Conservation (phyloP, 2,113 vertebrate genomes). For the Triplophysa dalaica region DNA sequence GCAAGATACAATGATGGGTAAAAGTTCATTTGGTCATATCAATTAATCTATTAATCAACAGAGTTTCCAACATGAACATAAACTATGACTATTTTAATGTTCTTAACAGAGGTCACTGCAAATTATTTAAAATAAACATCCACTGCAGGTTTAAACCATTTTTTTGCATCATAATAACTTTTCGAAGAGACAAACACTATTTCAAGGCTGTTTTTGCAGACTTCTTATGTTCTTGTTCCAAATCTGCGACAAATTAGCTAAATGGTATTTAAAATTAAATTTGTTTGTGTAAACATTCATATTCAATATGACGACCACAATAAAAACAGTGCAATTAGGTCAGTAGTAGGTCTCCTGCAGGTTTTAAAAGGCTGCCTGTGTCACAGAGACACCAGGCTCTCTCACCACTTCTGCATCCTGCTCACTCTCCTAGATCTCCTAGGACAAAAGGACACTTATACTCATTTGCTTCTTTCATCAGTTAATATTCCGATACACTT, state of each 20-base stretch:
- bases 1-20: background rate
- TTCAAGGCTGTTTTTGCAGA: background rate
- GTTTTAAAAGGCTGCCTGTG: background rate
- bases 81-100: background rate
- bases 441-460: too few relatives aligned
- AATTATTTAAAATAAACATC: slow-evolving; percentile 27
- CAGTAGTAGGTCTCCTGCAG: background rate
- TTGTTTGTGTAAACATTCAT: background rate
- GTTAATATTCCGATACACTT: too few relatives aligned
- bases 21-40: slow-evolving; percentile 19
- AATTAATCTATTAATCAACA: slow-evolving; percentile 25
- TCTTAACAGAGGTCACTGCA: slow-evolving; percentile 9
- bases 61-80: slow-evolving; percentile 42
- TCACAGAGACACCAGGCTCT: background rate
- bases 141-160: background rate
- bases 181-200: slow-evolving; percentile 13
- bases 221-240: slow-evolving; percentile 10
- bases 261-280: background rate
- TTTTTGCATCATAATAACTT: slow-evolving; percentile 9
- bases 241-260: slow-evolving; percentile 13
- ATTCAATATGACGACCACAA: background rate
- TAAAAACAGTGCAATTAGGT: background rate
- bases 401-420: too few relatives aligned
- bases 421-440: too few relatives aligned
- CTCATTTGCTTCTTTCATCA: too few relatives aligned